Conservation (phyloP, 2,888 invertebrate genomes). For the Lacanobia oleracea region DNA sequence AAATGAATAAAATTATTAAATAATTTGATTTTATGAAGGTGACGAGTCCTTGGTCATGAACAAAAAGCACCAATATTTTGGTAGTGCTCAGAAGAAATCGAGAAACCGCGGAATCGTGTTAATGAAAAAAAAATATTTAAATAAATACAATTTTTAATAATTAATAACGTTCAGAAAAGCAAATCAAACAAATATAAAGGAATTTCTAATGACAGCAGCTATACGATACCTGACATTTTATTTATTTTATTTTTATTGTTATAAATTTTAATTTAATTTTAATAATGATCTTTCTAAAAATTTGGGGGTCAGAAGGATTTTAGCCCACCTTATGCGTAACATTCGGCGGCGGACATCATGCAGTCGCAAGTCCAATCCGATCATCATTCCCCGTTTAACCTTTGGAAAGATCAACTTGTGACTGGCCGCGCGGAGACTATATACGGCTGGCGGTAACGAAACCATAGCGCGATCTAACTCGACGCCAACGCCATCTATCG, state of each 20-base stretch:
- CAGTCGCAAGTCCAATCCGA: conserved; percentile 83
- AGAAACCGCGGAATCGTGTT: no score
- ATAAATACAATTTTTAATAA: no score
- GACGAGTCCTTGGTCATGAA: no score
- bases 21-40: not conserved
- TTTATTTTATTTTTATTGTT: no score
- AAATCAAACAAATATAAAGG: no score
- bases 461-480: conserved; percentile 74
- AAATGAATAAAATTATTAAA: conserved; percentile 24
- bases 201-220: no score
- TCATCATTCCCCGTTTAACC: conserved; percentile 89
- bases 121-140: no score
- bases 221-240: no score
- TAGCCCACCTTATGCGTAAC: conserved; percentile 87
- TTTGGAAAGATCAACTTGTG: conserved; percentile 84
- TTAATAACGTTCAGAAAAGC: no score
- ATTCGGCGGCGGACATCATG: conserved; percentile 86
- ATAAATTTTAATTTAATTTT: no score
- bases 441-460: conserved; percentile 58
- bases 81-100: no score
- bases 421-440: not conserved
- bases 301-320: conserved; percentile 84
- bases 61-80: no score
- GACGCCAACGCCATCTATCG: conserved; percentile 77
- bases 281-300: conserved; percentile 77